These are phyloP conservation scores for Muntiacus reevesi DNA, from an alignment of 2,113 vertebrate species.

Conservation along the genomic window DNA sequence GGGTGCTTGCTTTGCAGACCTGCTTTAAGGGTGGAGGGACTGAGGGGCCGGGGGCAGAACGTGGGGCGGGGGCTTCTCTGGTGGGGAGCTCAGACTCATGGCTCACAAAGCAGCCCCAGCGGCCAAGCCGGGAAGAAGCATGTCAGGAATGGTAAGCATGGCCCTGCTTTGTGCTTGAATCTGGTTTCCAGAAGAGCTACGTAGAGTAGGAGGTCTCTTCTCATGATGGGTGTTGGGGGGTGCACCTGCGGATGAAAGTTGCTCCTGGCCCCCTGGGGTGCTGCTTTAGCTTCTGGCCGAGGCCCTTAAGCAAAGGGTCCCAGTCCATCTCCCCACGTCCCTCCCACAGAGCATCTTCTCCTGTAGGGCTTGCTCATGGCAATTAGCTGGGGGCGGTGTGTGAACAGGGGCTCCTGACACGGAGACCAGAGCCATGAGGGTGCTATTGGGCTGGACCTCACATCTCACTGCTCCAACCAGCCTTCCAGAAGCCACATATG, in stretches of 20 bases:
- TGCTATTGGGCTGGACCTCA: accelerated
- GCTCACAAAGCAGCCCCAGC: neutral
- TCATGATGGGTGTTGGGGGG: neutral
- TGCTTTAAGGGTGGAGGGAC: accelerated
- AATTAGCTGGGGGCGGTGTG: accelerated
- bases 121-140: accelerated
- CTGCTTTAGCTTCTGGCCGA: neutral
- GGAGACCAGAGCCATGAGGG: neutral
- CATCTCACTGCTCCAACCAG: too few relatives aligned
- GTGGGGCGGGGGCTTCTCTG: too few relatives aligned
- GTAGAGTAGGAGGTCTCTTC: neutral
- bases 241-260: accelerated
- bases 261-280: neutral
- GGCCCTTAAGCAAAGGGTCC: neutral
- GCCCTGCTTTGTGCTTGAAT: too few relatives aligned
- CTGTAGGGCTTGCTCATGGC: accelerated
- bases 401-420: neutral
- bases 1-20: accelerated
- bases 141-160: accelerated
- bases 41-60: accelerated
- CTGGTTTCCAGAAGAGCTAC: too few relatives aligned
- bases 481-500: neutral
- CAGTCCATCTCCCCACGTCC: too few relatives aligned
- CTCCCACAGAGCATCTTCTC: neutral
- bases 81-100: neutral